Evolutionary conservation across 1,140 invertebrate species (phyloP), one percentile per base, ranked within the genome.

Genomic region (silkworm (Bombyx mori)): DNA sequence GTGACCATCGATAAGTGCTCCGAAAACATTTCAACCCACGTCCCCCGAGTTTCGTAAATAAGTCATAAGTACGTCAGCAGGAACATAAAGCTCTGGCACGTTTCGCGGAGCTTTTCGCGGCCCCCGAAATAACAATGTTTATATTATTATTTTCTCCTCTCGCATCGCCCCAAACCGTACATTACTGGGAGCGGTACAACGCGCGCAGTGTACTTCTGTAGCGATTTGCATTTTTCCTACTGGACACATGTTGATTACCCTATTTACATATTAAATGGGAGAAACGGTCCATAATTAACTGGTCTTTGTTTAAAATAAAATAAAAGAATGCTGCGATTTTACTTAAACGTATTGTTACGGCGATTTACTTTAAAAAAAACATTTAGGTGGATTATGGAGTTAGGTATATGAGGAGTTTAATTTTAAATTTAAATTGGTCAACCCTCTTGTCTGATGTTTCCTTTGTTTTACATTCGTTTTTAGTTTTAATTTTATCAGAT

Each of bases 161-260:
- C 44, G 35, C 26, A 47, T 45, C 56, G 12, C 44, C 47, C 54
- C 26, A 35, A 12, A 42, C 54, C 26, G 49, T 58, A 56, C 58
- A 58, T 62, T 62, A 62, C 52, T 56, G 56, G 47, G 47, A 44
- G 9, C 52, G 56, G 58, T 62, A 62, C 58, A 62, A 58, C 26
- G 52, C 52, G 18, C 54, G 10, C 52, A 53, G 56, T 52, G 46
- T 54, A 56, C 57, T 53, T 8, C 18, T 35, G 26, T 35, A 35
- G 55, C 58, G 61, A 62, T 62, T 62, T 62, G 61, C 61, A 62
- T 62, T 62, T 62, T 62, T 58, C 46, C 54, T 12, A 56, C 47
- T 22, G 57, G 58, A 62, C 61, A 62, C 50, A 57, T 62, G 61
- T 62, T 58, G 61, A 58, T 62, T 48, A 35, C 10, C 42, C 22